Evolutionary conservation across 2,113 vertebrate species (phyloP).

Genomic region (Corythaixoides concolor): DNA sequence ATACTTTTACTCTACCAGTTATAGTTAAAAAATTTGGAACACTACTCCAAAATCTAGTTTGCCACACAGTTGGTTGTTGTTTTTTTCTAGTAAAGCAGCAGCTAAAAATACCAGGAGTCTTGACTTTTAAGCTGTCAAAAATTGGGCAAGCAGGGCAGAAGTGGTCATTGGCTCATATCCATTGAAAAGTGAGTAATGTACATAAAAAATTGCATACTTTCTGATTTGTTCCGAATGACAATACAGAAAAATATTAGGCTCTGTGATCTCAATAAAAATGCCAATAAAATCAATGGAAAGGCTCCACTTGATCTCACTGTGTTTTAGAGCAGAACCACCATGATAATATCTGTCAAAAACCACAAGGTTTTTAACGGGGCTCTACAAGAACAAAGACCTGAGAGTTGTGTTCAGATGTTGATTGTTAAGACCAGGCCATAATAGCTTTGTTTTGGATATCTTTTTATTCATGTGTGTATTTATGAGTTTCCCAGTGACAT

Average conservation of each 20-base stretch:
- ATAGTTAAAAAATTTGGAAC: neutral
- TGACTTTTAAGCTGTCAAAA: neutral
- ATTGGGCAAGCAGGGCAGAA: neutral
- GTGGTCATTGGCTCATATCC: neutral
- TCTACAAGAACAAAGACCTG: neutral
- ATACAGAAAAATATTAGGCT: neutral
- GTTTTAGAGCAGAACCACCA: neutral
- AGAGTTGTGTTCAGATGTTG: neutral
- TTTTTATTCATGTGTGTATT: neutral
- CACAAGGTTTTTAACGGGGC: neutral
- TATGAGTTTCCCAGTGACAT: neutral
- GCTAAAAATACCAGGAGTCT: neutral
- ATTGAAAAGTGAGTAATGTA: neutral
- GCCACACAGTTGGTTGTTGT: accelerated
- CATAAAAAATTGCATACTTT: neutral
- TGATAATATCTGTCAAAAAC: neutral
- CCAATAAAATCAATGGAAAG: neutral
- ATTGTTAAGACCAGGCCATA: neutral
- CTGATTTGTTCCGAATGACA: neutral
- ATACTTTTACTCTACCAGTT: neutral
- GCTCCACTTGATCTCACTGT: neutral
- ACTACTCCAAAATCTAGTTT: neutral
- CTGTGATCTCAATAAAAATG: neutral
- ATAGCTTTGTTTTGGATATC: neutral
- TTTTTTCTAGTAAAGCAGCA: neutral